Base-by-base conservation (phyloP, 1,140 invertebrate species). In the Nomia melanderi region DNA sequence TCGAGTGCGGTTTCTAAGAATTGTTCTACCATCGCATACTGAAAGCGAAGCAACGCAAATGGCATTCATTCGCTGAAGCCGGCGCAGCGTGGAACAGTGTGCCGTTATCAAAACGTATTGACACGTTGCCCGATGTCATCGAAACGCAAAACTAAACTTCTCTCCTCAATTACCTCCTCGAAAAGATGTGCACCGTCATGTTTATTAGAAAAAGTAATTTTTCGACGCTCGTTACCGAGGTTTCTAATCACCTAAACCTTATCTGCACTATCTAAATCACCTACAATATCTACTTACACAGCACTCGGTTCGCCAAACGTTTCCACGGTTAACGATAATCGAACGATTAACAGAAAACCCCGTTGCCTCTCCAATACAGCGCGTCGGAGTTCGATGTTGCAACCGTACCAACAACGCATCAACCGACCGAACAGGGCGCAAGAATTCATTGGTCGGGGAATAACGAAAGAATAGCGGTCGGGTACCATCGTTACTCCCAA, bases 21-120 rank as follows among this genome's bases (percentile, higher is more conserved):
- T 31, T 39, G n/a, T 33, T 44, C 44, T 54, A 66, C 29, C 59
- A 59, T 47, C 59, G 65, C 63, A 83, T 39, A 84, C 23, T 17
- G 41, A 80, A 83, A 83, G 81, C 81, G 25, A 78, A 81, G 63
- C 81, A 73, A 66, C 62, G 59, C 29, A 67, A 66, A 17, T 36
- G 50, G 41, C 41, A 53, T 65, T 59, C 66, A 71, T 33, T 50
- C n/a, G 65, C 17, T 1, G n/a, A 82, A 83, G 62, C 56, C 41
- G 31, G 12, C 41, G 3, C 41, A 70, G 60, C 69, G 20, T 14
- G 41, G 29, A 53, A 56, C 29, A 69, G 33, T 25, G 33, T n/a
- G n/a, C 14, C 47, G 20, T 50, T 1, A 4, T 11, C 47, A 5
- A 20, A 50, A 20, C 1, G 20, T n/a, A 20, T 50, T n/a, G 47